A percentile compares a stretch with the other conserved stretches of the same genome.
These are phyloP conservation scores for Taeniopygia guttata DNA, from an alignment of 2,797 vertebrate genomes.

Conservation along the genomic window DNA sequence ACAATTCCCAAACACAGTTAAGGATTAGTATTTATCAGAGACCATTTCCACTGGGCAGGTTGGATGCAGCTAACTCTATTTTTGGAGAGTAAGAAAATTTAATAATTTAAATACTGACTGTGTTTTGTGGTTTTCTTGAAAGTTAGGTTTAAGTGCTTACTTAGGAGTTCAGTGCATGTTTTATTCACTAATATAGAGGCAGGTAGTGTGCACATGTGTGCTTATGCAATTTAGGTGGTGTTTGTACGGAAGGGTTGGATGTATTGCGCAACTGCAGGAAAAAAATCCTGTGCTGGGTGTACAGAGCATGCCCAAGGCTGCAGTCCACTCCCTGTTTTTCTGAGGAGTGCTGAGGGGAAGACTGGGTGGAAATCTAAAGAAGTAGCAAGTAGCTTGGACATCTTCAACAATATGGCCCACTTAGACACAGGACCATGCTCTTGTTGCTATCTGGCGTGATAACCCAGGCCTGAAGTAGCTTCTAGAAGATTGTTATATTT, in stretches of 20 bases:
- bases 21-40: neutral
- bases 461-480: neutral
- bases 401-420: neutral
- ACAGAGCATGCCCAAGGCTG: neutral
- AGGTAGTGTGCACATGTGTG: neutral
- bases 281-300: neutral
- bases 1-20: neutral
- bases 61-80: neutral
- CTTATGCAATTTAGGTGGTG: neutral
- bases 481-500: neutral
- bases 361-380: neutral
- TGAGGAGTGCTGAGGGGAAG: neutral
- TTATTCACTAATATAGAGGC: neutral
- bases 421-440: neutral
- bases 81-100: neutral
- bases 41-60: neutral
- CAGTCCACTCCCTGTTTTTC: neutral
- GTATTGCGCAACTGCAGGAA: neutral
- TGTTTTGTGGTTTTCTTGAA: neutral
- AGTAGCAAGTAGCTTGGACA: neutral
- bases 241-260: neutral
- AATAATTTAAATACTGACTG: neutral
- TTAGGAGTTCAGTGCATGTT: neutral
- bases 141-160: neutral
- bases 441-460: neutral